Conservation (phyloP, 2,797 vertebrate species). For the Pseudochaenichthys georgianus region DNA sequence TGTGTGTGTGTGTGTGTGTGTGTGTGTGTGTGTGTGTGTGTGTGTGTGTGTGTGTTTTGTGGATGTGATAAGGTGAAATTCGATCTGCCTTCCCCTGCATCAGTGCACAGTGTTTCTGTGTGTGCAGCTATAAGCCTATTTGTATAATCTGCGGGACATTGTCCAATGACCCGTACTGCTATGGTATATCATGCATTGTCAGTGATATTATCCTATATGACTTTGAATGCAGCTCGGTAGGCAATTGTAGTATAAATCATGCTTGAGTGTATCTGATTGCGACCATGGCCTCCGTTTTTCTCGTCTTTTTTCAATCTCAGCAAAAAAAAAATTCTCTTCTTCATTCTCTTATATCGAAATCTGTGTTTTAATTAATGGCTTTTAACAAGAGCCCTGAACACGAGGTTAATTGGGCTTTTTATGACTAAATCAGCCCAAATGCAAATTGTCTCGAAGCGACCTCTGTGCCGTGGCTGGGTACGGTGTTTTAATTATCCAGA, state of each 20-base stretch:
- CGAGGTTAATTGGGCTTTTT: slow-evolving; percentile 61
- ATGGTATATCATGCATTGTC: neutral
- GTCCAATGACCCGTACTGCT: neutral
- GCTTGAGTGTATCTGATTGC: slow-evolving; percentile 1
- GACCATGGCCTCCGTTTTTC: neutral
- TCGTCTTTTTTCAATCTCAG: slow-evolving; percentile 18
- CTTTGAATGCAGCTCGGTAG: slow-evolving; percentile 14
- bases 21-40: no score
- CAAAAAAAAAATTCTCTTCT: slow-evolving; percentile 19
- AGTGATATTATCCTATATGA: neutral
- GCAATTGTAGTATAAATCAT: neutral
- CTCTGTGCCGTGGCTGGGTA: slow-evolving; percentile 38
- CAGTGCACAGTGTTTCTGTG: slow-evolving; percentile 2
- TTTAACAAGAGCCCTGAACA: slow-evolving; percentile 46
- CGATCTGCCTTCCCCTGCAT: slow-evolving; percentile 17
- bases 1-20: no score
- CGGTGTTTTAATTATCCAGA: slow-evolving; percentile 65
- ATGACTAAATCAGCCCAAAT: slow-evolving; percentile 53
- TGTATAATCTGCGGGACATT: slow-evolving; percentile 9
- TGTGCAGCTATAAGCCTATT: slow-evolving; percentile 13
- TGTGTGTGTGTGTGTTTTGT: slow-evolving; percentile 18
- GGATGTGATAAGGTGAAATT: slow-evolving; percentile 15
- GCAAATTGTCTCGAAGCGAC: slow-evolving; percentile 42
- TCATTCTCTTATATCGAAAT: slow-evolving; percentile 47
- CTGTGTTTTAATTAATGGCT: slow-evolving; percentile 64